A percentile compares a stretch with the other conserved stretches of the same genome.
Evolutionary conservation across 2,888 invertebrate genomes (phyloP).

Genomic region (Euzophera pinguis): DNA sequence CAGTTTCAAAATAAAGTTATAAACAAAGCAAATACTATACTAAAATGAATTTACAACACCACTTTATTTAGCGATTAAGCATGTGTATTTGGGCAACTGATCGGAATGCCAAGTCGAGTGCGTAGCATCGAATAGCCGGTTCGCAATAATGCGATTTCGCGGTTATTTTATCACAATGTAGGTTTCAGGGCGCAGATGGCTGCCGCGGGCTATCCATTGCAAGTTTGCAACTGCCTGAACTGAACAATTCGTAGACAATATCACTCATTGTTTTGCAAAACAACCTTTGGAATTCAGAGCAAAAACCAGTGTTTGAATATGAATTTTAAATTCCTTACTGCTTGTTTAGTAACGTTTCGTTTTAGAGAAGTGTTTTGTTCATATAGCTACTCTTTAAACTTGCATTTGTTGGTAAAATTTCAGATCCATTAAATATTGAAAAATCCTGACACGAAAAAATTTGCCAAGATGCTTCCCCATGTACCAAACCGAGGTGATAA

Average conservation of each 20-base stretch:
- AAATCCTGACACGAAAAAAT: too few relatives aligned
- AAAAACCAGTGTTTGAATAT: too few relatives aligned
- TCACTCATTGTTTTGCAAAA: conserved; percentile 12
- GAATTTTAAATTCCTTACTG: neutral
- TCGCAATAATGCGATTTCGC: conserved; percentile 71
- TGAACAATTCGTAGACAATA: conserved; percentile 41
- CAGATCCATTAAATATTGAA: too few relatives aligned
- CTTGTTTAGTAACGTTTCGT: neutral
- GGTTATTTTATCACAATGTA: conserved; percentile 68
- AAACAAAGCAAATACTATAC: too few relatives aligned
- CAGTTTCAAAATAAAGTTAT: too few relatives aligned
- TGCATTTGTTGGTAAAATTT: too few relatives aligned
- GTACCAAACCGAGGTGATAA: too few relatives aligned
- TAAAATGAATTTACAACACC: neutral
- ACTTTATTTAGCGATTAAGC: neutral
- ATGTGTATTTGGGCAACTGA: conserved; percentile 44
- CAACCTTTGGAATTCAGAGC: neutral
- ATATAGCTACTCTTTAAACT: too few relatives aligned
- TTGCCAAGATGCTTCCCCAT: too few relatives aligned
- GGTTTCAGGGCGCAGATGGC: conserved; percentile 59
- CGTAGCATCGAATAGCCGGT: conserved; percentile 53
- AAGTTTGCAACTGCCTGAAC: conserved; percentile 48
- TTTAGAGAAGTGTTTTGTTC: too few relatives aligned
- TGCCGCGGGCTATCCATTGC: conserved; percentile 28
- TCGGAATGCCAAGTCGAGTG: conserved; percentile 50